Base-by-base conservation (phyloP, 2,888 invertebrate genomes). In the Crocallis elinguaria region DNA sequence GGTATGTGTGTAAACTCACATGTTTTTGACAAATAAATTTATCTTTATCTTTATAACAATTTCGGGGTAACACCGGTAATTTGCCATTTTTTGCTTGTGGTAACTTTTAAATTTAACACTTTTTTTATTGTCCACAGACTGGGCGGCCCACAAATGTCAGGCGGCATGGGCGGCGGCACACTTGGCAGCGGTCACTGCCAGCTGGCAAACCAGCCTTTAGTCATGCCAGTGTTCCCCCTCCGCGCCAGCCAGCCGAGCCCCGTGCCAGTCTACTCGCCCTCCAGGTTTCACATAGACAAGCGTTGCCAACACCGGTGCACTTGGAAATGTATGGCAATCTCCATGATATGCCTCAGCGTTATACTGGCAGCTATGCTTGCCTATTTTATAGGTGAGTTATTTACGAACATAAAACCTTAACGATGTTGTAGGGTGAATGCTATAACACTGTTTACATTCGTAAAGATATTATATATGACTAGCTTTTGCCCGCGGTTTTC, bases 261-360 rank as follows among this genome's bases (percentile, higher is more conserved):
- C 66, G 91, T 89, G 71, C 91, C 91, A 3, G 90, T 89, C 13
- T 97, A 97, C 92, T 97, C 97, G 75, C 97, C 97, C 82, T 97
- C 97, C 82, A 95, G 97, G 88, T 97, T 97, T 93, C 97, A 97
- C 93, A 96, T 97, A 93, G 97, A 97, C 93, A 98, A 98, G 91
- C 94, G 97, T 71, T 97, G 97, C 92, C 96, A 96, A 86, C 97
- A 97, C 87, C 94, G 97, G 71, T 98, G 98, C 93, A 97, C 98
- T 82, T 98, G 98, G 98, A 97, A 98, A 92, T 98, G 98, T 89
- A 95, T 97, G 85, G 97, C 97, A 87, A 97, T 98, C 86, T 95
- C 96, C 75, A 95, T 98, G 91, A 97, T 98, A 86, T 94, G 98
- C 83, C 93, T 98, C 76, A 95, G 96, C 80, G 96, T 98, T 80